Evolutionary conservation across 2,797 vertebrate genomes (phyloP), one percentile per base, ranked within the genome.

Genomic region (Trachops cirrhosus): DNA sequence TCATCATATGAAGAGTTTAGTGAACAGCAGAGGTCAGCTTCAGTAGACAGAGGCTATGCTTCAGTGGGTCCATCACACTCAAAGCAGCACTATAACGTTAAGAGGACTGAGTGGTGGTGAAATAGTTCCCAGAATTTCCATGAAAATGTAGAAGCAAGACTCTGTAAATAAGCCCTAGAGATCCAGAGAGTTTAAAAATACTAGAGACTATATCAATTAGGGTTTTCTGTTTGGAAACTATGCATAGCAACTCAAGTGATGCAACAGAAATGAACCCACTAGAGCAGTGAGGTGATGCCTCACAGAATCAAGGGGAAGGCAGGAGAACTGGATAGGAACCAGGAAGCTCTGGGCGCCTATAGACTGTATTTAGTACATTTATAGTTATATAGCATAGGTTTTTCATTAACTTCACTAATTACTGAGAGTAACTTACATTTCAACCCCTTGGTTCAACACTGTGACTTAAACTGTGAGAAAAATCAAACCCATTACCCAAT

Each of bases 141-240:
- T 16, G 34, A 77, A 89, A 71, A 54, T 64, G 5, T 79, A 37
- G 44, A 46, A 37, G 10, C 21, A 39, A 24, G 16, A 46, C n/a
- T 16, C 64, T 88, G 5, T 12, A 77, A 21, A n/a, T 34, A 48
- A 26, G 24, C 24, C 9, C 1, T 16, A 37, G 24, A 50, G 9
- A 59, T 15, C 12, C 29, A 80, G n/a, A 71, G 24, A 71, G 64
- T 44, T 87, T n/a, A 41, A 18, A 88, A 68, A 2, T 26, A 59
- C 26, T 59, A 68, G 11, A 37, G 41, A 34, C 0, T 21, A 26
- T 37, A 52, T 44, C 24, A 21, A 0, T n/a, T 19, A 67, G 34
- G 6, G 15, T 50, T 79, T 94, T 91, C 54, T 64, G 15, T 52
- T 74, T 70, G n/a, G 16, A 80, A 91, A 37, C 46, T 48, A 32